Base-by-base conservation (phyloP, 1,140 invertebrate species). In the Lordiphosa stackelbergi region DNA sequence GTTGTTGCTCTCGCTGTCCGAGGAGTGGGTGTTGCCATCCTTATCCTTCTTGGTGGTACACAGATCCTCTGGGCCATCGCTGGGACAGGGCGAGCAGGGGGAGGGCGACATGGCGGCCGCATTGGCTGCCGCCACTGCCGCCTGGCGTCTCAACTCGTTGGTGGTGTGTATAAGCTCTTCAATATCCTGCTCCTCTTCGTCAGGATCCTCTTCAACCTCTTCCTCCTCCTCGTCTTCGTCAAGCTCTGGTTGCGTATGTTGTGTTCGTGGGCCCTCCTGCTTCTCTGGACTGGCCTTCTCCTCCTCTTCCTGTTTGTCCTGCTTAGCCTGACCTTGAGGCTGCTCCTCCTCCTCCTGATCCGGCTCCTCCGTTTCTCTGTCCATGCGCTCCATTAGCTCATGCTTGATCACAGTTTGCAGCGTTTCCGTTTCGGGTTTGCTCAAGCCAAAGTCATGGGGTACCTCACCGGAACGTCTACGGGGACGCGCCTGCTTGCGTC, bases 401-500 rank as follows among this genome's bases (percentile, higher is more conserved):
- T 64, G 70, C 57, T 86, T 86, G 60, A 86, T 86, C 79, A 86
- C 85, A 75, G 85, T 83, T 65, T 83, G 74, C 37, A 85, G 45
- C 16, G 70, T 35, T 37, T 75, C 66, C 28, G 68, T 34, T 8
- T 85, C 74, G 3, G 73, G 41, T 12, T 84, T 78, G 46, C 40
- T 69, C 1, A 78, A 61, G 46, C 63, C 68, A 62, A 83, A 83
- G 61, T 83, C 92, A 4, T 92, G 91, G 2, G 91, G 89, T 62
- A 90, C 87, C 68, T 96, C 95, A 0, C 94, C 94, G 0, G 94
- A 96, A 68, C 95, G 90, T 65, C 95, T 89, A 13, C 95, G 87
- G 2, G 95, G 95, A 9, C 95, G 88, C 1, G 95, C 95, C 87
- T 96, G 93, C 73, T 95, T 95, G 34, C 94, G 89, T 24, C 94